Conservation (phyloP, 2,888 invertebrate species). For the Phoenoteleia sp. region DNA sequence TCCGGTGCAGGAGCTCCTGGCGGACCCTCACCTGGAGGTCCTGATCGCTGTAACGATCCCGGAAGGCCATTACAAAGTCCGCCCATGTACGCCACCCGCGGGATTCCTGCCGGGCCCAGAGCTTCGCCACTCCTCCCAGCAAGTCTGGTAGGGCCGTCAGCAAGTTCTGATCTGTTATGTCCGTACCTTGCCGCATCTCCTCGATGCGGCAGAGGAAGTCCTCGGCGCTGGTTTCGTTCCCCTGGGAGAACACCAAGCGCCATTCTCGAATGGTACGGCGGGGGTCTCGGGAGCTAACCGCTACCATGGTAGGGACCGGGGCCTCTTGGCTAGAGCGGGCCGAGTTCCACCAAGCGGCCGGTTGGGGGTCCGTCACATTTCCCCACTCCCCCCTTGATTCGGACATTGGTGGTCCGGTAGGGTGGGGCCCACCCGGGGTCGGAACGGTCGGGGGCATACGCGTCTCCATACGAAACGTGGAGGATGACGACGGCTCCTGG, state of each 20-base stretch:
- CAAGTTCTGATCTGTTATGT: background rate
- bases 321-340: too few species aligned
- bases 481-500: too few species aligned
- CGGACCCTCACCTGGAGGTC: background rate
- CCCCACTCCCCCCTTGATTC: too few species aligned
- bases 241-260: background rate
- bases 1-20: background rate
- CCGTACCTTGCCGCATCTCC: background rate
- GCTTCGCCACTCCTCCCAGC: background rate
- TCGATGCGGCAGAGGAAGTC: conserved; percentile 11
- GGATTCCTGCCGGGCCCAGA: background rate
- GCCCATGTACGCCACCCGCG: background rate
- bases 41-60: background rate
- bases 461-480: too few species aligned
- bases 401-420: too few species aligned
- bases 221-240: conserved; percentile 4
- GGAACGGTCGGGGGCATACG: too few species aligned
- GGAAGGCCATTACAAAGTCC: background rate
- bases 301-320: too few species aligned
- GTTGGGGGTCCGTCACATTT: too few species aligned
- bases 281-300: background rate
- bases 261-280: background rate
- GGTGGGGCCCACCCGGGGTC: too few species aligned
- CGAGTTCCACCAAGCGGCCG: too few species aligned
- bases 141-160: background rate